phyloP scores from a whole-genome alignment of 2,113 vertebrate species.

The Desmodus rotundus region DNA sequence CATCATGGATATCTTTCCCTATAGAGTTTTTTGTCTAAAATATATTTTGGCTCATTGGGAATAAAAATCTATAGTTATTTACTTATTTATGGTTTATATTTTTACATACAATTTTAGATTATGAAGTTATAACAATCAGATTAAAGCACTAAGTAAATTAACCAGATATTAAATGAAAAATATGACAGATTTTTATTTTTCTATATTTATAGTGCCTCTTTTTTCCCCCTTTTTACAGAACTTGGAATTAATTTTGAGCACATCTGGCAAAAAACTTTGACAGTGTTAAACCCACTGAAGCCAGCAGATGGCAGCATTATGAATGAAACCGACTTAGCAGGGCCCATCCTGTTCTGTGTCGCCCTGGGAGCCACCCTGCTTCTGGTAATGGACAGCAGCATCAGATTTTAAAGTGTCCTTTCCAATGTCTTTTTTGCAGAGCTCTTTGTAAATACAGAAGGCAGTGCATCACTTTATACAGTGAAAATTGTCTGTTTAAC shows the following conservation, averaged over 20 bases:
- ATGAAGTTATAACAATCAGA: background rate
- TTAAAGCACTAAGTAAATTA: background rate
- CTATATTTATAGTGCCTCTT: background rate
- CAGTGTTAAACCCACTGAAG: conserved; percentile 90
- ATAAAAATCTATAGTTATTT: background rate
- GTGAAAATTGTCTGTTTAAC: background rate
- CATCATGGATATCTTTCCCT: background rate
- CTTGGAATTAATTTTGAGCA: conserved; percentile 93
- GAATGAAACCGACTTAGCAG: conserved; percentile 91
- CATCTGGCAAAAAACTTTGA: conserved; percentile 93
- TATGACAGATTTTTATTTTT: background rate
- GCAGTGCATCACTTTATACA: background rate
- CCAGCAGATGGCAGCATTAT: conserved; percentile 93
- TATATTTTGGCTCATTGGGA: background rate
- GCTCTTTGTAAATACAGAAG: background rate
- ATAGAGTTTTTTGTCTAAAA: background rate
- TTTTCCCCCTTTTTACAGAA: conserved; percentile 80
- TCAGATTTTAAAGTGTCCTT: background rate
- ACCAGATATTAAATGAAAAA: background rate
- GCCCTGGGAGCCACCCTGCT: conserved; percentile 86
- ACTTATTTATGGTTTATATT: background rate
- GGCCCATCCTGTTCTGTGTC: conserved; percentile 88
- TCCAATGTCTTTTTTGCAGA: background rate
- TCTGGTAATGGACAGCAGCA: conserved; percentile 79
- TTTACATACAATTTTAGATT: background rate